phyloP scores from a whole-genome alignment of 1,140 invertebrate species.

The Leptoteleia sp. region DNA sequence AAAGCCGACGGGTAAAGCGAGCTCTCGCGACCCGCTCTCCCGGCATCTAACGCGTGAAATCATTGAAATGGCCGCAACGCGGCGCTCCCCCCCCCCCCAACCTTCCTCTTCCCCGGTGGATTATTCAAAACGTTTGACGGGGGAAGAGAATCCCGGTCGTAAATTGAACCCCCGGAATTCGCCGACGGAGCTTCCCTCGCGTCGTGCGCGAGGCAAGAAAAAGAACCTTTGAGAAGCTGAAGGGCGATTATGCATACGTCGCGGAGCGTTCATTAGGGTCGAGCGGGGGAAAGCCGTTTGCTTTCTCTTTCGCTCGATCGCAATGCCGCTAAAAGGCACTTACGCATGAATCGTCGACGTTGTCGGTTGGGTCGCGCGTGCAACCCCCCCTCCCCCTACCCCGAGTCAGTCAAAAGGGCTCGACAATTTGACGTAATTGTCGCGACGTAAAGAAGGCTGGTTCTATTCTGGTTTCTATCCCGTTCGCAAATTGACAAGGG shows the following conservation, averaged over 20 bases:
- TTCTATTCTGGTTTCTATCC: no score
- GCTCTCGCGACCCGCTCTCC: neutral
- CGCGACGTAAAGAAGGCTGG: constrained; percentile 13
- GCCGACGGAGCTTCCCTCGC: constrained; percentile 13
- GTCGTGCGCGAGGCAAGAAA: constrained; percentile 8
- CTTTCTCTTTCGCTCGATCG: constrained; percentile 67
- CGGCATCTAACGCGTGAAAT: constrained; percentile 28
- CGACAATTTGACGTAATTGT: constrained; percentile 53
- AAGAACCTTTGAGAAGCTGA: constrained; percentile 54
- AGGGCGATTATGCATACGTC: constrained; percentile 61
- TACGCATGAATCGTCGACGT: constrained; percentile 50
- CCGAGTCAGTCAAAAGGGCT: constrained; percentile 25
- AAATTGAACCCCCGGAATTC: constrained; percentile 28
- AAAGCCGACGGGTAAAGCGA: neutral
- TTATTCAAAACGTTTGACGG: no score
- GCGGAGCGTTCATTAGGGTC: constrained; percentile 52
- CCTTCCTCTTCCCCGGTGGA: no score
- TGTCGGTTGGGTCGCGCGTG: constrained; percentile 23
- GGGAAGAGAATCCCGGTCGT: no score
- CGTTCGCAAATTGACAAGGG: no score
- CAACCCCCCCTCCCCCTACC: no score
- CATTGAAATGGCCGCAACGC: no score
- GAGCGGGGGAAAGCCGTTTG: constrained; percentile 41
- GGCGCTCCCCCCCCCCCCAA: no score
- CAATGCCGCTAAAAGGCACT: constrained; percentile 64